phyloP scores from a whole-genome alignment of 2,113 vertebrate genomes.

The Gallinago undulata region DNA sequence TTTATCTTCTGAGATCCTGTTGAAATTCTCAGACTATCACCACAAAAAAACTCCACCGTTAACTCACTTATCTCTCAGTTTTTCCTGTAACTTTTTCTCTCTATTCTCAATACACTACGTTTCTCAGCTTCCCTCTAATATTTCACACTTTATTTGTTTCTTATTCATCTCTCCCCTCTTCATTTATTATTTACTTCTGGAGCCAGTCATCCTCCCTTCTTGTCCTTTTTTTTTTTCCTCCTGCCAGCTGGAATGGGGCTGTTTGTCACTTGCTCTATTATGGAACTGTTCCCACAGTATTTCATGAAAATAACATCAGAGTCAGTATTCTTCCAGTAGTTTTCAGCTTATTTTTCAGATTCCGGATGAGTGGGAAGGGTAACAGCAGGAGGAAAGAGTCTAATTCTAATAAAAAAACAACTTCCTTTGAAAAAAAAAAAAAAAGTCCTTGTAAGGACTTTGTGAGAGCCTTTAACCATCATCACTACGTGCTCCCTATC shows the following conservation, averaged over 20 bases:
- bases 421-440: neutral
- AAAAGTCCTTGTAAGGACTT: neutral
- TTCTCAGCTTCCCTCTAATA: neutral
- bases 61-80: neutral
- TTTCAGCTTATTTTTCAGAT: slow-evolving; percentile 51
- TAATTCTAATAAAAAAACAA: slow-evolving; percentile 31
- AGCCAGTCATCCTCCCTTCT: neutral
- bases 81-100: neutral
- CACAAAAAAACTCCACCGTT: neutral
- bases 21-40: neutral
- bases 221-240: neutral
- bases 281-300: slow-evolving; percentile 29
- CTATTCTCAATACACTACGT: neutral
- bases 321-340: slow-evolving; percentile 49
- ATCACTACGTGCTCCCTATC: neutral
- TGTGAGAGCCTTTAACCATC: slow-evolving; percentile 9
- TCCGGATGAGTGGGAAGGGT: slow-evolving; percentile 40
- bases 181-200: slow-evolving; percentile 7
- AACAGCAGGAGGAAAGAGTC: slow-evolving; percentile 23
- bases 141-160: neutral
- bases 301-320: slow-evolving; percentile 49
- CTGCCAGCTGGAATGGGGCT: neutral
- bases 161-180: neutral
- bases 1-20: neutral
- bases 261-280: slow-evolving; percentile 37